Evolutionary conservation across 2,797 vertebrate species (phyloP).

Genomic region (Caiman crocodilus): DNA sequence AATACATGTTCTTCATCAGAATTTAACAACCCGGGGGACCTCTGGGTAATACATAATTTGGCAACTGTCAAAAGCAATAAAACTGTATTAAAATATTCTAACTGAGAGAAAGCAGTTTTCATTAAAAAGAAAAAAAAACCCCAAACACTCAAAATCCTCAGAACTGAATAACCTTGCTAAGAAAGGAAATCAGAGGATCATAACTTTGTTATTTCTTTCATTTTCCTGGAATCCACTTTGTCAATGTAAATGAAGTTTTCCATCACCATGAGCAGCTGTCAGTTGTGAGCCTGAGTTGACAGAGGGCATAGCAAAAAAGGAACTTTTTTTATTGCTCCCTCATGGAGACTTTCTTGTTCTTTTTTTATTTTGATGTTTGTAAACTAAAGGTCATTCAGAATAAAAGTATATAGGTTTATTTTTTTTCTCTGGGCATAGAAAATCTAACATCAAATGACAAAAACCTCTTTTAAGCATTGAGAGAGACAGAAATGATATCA

Average conservation of each 20-base stretch:
- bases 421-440: not conserved
- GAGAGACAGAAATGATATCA: no score
- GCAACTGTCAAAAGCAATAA: not conserved
- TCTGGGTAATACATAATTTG: not conserved
- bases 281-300: not conserved
- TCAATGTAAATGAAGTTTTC: not conserved
- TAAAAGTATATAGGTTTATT: not conserved
- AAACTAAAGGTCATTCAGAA: not conserved
- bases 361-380: not conserved
- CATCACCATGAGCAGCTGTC: not conserved
- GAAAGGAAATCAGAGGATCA: not conserved
- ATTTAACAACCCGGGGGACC: not conserved
- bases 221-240: constrained; percentile 3
- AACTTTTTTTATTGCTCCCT: not conserved
- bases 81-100: not conserved
- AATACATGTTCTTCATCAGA: not conserved
- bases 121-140: not conserved
- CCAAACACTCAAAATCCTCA: not conserved
- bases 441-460: not conserved
- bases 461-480: not conserved
- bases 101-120: not conserved
- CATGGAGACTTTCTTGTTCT: not conserved
- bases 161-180: not conserved
- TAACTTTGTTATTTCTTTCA: not conserved
- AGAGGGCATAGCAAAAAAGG: not conserved